Base-by-base conservation (phyloP, 1,140 invertebrate genomes). In the Neocloeon triangulifer region DNA sequence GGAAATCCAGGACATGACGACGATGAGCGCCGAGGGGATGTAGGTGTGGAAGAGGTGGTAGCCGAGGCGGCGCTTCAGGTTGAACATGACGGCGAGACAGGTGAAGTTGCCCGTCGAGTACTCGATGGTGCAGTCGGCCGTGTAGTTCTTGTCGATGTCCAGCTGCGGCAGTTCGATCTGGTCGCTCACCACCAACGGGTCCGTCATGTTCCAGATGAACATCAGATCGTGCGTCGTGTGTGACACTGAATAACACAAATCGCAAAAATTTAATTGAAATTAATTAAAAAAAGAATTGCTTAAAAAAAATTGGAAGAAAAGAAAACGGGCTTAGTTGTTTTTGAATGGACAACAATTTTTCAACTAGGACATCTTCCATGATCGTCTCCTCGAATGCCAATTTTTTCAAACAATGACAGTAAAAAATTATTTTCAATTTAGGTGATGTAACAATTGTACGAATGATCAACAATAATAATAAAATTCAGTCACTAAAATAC, bases 1-100 rank as follows among this genome's bases (percentile, higher is more conserved):
- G 5, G 80, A 84, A 41, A 85, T 84, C 80, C 79, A 85, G 8
- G 78, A 84, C 79, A 85, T 86, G 36, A 85, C 78, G 25, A 86
- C 81, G 49, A 86, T 86, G 28, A 86, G 55, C 1, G 77, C 78
- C 9, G 80, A 82, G 2, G 81, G 82, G 43, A 86, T 81, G 53
- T 86, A 88, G 1, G 81, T 86, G 53, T 86, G 81, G 44, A 88
- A 82, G 12, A 86, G 55, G 52, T 86, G 80, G 53, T 86, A 86
- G 7, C 79, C 80, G 14, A 85, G 55, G n/a, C 79, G 64, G 18
- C 80, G 61, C 15, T 69, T 62, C 30, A 85, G 55, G 52, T 77
- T 79, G 52, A 85, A 84, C 14, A 84, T 74, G 19, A 85, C 70
- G 17, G 78, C 77, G 43, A 85, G 55, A 51, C 79, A 85, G 15